Conservation (phyloP, 2,797 vertebrate genomes). For the Nothura maculosa region DNA sequence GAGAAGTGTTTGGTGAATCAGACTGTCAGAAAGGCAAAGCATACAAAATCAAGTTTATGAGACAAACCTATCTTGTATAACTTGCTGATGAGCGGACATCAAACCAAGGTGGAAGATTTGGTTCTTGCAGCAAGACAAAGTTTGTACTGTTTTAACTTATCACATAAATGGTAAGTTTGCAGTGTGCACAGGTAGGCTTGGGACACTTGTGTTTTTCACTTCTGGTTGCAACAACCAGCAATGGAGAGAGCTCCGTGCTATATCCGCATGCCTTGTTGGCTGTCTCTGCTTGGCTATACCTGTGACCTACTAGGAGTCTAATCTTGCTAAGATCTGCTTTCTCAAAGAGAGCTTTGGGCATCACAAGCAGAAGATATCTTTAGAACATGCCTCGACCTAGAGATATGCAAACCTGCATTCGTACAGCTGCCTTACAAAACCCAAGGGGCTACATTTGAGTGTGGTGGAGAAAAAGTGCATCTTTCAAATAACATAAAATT, state of each 20-base stretch:
- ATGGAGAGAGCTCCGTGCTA: neutral
- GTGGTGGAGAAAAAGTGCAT: neutral
- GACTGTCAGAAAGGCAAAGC: neutral
- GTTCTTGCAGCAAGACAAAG: neutral
- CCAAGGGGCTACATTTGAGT: neutral
- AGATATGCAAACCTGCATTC: neutral
- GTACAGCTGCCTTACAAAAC: neutral
- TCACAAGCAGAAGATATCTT: neutral
- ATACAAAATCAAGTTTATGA: neutral
- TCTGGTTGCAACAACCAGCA: neutral
- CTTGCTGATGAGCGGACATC: neutral
- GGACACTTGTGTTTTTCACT: neutral
- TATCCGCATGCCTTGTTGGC: neutral
- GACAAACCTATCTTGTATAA: neutral
- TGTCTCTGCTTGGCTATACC: neutral
- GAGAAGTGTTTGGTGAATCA: neutral
- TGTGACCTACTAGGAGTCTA: neutral
- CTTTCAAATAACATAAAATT: accelerated
- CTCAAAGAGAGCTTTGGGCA: neutral
- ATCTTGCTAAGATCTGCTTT: slow-evolving; percentile 10
- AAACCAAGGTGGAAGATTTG: neutral
- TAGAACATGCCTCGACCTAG: neutral
- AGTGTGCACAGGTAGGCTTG: neutral
- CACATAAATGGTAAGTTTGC: neutral
- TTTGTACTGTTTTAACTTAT: neutral